Evolutionary conservation across 1,140 invertebrate genomes (phyloP).

Genomic region (Anagrus nilaparvatae): DNA sequence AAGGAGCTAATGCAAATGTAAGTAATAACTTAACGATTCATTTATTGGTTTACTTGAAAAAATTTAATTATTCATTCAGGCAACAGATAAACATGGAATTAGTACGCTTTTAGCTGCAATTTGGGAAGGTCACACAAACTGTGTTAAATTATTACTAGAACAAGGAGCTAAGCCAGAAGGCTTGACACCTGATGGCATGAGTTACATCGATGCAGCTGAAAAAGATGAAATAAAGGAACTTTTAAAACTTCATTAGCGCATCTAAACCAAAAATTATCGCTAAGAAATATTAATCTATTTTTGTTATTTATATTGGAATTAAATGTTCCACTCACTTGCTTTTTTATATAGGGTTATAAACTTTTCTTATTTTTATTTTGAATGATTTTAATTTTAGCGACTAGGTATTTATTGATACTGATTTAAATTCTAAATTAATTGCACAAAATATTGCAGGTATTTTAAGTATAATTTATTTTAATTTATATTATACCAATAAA

Average conservation of each 20-base stretch:
- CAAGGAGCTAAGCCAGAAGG: constrained; percentile 79
- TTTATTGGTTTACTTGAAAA: constrained; percentile 7
- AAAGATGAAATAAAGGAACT: constrained; percentile 83
- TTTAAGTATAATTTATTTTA: no score
- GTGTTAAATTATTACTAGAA: constrained; percentile 77
- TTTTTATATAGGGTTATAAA: constrained; percentile 33
- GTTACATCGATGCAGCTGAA: constrained; percentile 81
- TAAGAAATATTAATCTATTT: constrained; percentile 28
- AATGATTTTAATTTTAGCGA: no score
- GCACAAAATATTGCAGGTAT: no score
- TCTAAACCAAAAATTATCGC: constrained; percentile 29
- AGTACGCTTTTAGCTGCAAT: constrained; percentile 85
- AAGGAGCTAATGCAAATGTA: constrained; percentile 90
- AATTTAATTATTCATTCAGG: constrained; percentile 43
- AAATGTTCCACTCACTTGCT: constrained; percentile 39
- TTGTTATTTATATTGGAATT: constrained; percentile 35
- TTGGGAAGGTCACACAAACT: constrained; percentile 89
- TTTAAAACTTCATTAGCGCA: constrained; percentile 40
- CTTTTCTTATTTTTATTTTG: no score
- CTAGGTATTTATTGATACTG: no score
- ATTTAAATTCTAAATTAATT: no score
- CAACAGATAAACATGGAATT: constrained; percentile 88
- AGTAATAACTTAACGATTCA: no score
- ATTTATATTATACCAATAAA: no score
- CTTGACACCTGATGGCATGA: constrained; percentile 73